A percentile compares a stretch with the other conserved stretches of the same genome.
Conservation (phyloP, 2,797 vertebrate genomes). For the Aotus griseimembra region DNA sequence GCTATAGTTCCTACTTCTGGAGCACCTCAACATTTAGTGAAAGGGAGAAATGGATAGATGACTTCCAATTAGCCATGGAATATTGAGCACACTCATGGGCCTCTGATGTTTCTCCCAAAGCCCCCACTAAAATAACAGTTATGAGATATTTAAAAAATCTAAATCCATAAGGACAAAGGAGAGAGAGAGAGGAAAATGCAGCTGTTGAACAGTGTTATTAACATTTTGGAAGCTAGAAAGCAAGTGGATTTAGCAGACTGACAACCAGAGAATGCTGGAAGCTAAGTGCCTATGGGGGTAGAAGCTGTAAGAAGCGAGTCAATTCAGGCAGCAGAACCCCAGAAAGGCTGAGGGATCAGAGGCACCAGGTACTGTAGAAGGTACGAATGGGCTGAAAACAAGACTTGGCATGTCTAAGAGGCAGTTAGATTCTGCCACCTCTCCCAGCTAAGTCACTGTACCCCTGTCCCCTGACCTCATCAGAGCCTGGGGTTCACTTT, state of each 20-base stretch:
- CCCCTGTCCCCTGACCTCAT: too few relatives aligned
- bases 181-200: background rate
- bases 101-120: background rate
- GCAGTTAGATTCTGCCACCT: background rate
- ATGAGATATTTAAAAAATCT: background rate
- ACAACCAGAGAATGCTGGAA: background rate
- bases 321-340: background rate
- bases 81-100: background rate
- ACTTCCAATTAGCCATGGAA: background rate
- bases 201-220: constrained; percentile 26
- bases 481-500: background rate
- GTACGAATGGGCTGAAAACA: background rate
- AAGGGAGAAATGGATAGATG: background rate
- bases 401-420: background rate
- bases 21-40: constrained; percentile 35
- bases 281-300: background rate
- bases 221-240: constrained; percentile 43
- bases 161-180: constrained; percentile 17
- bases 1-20: background rate
- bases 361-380: background rate
- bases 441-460: background rate
- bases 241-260: background rate
- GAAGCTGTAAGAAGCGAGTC: background rate
- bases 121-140: constrained; percentile 28
- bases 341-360: background rate